Evolutionary conservation across 2,888 invertebrate species (phyloP), one percentile per base, ranked within the genome.

Genomic region (Drosophila anomalata): DNA sequence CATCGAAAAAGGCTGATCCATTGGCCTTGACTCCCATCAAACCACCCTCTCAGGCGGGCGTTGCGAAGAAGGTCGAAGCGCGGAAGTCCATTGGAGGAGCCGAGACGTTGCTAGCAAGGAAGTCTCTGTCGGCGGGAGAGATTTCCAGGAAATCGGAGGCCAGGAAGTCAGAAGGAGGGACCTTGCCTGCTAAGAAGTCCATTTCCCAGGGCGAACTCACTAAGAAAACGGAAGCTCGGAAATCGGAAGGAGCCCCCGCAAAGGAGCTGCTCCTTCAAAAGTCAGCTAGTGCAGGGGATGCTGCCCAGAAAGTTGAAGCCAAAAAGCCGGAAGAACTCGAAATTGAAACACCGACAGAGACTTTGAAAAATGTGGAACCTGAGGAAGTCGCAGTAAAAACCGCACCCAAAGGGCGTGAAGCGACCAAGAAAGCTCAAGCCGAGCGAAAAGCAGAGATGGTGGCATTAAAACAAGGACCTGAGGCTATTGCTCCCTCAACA

Each of bases 31-130:
- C 41, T 11, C 9, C 26, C 2, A 9, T 14, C 4, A 44, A 44
- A 7, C 3, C 20, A 0, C 8, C 24, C 6, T 1, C 6, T 5
- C 42, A 44, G 29, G 14, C 12, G 11, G 12, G 44, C 1, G n/a
- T 29, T 1, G 12, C 17, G 4, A 20, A 41, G 17, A 54, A 55
- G 36, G n/a, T 12, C 7, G 39, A 44, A 20, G 24, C 26, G 0
- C 17, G 54, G 2, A 55, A 36, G 17, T 36, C 55, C 8, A 24
- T 36, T 36, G 61, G 39, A 24, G 29, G 20, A 4, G 6, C 47
- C n/a, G 17, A 20, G 11, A 20, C 14, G 31, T n/a, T 41, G 41
- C n/a, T 14, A 39, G 9, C 42, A 3, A 42, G 20, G 17, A 42
- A 42, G 20, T 42, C 20, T 6, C 36, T n/a, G 2, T 36, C 36